These are phyloP conservation scores for Eupithecia insigniata DNA, from an alignment of 2,888 invertebrate genomes.

Conservation along the genomic window DNA sequence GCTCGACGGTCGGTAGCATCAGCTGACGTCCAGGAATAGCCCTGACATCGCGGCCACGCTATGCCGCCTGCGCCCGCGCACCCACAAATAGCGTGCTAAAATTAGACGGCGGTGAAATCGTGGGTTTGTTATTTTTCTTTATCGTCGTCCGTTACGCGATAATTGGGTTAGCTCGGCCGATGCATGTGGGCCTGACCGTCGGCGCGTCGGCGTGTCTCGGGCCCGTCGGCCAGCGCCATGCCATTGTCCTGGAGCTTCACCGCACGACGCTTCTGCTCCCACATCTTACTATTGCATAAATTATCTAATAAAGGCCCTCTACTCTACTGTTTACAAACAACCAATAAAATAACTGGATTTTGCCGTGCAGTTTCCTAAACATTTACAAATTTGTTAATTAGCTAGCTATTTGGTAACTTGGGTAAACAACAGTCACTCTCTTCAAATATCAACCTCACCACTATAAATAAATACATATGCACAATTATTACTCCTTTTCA, in stretches of 20 bases:
- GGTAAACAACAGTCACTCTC: not conserved
- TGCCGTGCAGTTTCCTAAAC: not conserved
- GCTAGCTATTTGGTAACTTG: not conserved
- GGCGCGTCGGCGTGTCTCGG: slow-evolving; percentile 74
- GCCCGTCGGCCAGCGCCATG: slow-evolving; percentile 59
- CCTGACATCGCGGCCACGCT: slow-evolving; percentile 83
- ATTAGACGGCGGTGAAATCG: slow-evolving; percentile 83
- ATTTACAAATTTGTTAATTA: too few species aligned
- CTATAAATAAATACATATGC: not conserved
- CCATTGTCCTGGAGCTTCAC: slow-evolving; percentile 64
- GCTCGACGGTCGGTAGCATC: slow-evolving; percentile 71
- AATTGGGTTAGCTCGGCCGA: slow-evolving; percentile 81
- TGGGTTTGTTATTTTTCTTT: slow-evolving; percentile 85
- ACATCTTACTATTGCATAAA: slow-evolving; percentile 38
- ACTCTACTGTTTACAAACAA: slow-evolving; percentile 29
- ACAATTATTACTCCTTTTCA: not conserved
- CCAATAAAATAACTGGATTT: not conserved
- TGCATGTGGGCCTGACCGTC: slow-evolving; percentile 80
- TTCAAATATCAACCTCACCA: not conserved
- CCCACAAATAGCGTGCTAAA: slow-evolving; percentile 82
- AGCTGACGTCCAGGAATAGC: slow-evolving; percentile 84
- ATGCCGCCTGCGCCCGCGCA: slow-evolving; percentile 83
- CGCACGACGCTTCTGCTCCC: slow-evolving; percentile 37
- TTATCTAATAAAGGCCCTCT: slow-evolving; percentile 36
- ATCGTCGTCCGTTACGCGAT: slow-evolving; percentile 83